Percentiles rank a stretch among this genome's conserved stretches.
phyloP scores from a whole-genome alignment of 1,140 invertebrate genomes.

The Chrysopa pallens region DNA sequence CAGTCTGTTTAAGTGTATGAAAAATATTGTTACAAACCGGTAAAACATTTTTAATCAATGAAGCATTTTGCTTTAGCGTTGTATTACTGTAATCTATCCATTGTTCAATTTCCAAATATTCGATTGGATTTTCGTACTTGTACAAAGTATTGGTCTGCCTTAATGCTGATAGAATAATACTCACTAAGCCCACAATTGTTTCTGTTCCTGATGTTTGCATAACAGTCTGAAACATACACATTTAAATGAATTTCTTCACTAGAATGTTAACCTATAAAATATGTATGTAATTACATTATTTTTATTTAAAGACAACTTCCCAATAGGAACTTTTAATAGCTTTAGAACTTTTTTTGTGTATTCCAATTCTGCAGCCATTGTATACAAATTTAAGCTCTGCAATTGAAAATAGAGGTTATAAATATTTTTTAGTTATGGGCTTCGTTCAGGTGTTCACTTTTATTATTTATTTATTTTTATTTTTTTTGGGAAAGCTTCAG shows the following conservation, averaged over 20 bases:
- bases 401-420: too few species aligned
- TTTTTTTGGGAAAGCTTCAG: too few species aligned
- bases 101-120: neutral
- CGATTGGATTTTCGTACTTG: neutral
- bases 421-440: too few species aligned
- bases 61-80: neutral
- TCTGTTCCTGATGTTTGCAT: neutral
- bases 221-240: neutral
- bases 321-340: neutral
- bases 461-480: too few species aligned
- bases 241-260: neutral
- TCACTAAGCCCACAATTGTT: neutral
- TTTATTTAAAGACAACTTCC: neutral
- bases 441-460: too few species aligned
- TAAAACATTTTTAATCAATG: neutral
- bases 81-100: neutral
- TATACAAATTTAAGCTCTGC: too few species aligned
- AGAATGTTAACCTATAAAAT: neutral
- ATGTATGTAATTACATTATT: neutral
- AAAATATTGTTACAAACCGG: neutral
- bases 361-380: neutral
- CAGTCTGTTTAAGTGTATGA: neutral
- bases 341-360: neutral
- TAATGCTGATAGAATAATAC: neutral
- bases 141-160: too few species aligned